Evolutionary conservation across 2,113 vertebrate genomes (phyloP).

Genomic region (Sapajus apella): DNA sequence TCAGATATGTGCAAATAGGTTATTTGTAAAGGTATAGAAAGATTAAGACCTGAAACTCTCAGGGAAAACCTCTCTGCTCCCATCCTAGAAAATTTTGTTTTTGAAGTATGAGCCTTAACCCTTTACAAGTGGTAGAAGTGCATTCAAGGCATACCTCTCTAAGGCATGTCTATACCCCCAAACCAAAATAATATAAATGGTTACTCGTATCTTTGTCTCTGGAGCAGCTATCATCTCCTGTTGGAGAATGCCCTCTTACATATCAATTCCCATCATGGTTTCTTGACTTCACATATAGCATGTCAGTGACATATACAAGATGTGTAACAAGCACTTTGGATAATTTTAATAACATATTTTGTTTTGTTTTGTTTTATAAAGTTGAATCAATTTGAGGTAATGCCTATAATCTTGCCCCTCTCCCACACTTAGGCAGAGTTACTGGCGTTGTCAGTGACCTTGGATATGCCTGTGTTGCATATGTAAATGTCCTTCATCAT

Average conservation of each 20-base stretch:
- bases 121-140: background rate
- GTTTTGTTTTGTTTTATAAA: background rate
- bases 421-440: background rate
- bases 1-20: background rate
- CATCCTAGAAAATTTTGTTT: constrained; percentile 21
- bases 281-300: background rate
- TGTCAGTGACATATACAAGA: background rate
- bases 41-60: background rate
- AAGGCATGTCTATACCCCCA: background rate
- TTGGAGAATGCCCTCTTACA: background rate
- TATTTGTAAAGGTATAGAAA: background rate
- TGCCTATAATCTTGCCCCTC: background rate
- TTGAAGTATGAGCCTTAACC: background rate
- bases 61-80: background rate
- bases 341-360: background rate
- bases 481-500: background rate
- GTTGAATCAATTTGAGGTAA: background rate
- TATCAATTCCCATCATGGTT: background rate
- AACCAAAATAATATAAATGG: constrained; percentile 22
- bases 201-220: background rate
- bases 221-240: background rate
- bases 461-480: background rate
- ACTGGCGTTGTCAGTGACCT: background rate
- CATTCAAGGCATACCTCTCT: background rate
- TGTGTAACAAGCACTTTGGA: background rate